Evolutionary conservation across 2,797 vertebrate species (phyloP).

Genomic region (Arrhamphus sclerolepis): DNA sequence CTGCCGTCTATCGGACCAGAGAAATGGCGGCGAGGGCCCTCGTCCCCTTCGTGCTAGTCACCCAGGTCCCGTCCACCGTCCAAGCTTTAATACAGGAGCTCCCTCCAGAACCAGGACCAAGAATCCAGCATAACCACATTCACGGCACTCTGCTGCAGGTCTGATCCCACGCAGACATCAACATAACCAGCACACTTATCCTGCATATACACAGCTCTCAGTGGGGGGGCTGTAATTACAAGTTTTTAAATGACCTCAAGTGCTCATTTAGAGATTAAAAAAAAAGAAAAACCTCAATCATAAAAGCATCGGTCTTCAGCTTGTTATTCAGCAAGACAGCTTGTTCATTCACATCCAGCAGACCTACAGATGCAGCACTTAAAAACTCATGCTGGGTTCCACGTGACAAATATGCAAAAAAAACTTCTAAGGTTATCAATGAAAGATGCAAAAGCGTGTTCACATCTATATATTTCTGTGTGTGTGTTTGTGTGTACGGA

Average conservation of each 20-base stretch:
- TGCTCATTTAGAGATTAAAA: conserved; percentile 19
- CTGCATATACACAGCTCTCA: background rate
- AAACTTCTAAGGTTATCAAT: too few species aligned
- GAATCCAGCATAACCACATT: conserved; percentile 86
- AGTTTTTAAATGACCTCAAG: conserved; percentile 16
- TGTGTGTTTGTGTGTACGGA: too few species aligned
- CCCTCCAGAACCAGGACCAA: conserved; percentile 71
- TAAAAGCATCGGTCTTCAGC: background rate
- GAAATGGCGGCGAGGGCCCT: conserved; percentile 93
- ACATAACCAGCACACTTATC: conserved; percentile 12
- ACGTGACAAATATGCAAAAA: too few species aligned
- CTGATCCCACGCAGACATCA: conserved; percentile 36
- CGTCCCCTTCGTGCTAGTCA: conserved; percentile 88
- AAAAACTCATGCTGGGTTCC: too few species aligned
- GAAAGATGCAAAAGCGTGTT: too few species aligned
- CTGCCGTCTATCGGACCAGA: conserved; percentile 88
- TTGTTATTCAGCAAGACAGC: background rate
- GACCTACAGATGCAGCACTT: too few species aligned
- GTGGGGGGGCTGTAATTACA: conserved; percentile 21
- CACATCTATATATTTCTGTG: too few species aligned
- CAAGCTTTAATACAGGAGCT: conserved; percentile 81
- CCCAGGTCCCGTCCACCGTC: conserved; percentile 80
- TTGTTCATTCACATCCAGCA: too few species aligned
- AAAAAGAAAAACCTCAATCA: conserved; percentile 21
- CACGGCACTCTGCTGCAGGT: conserved; percentile 94